These are phyloP conservation scores for Paguma larvata DNA, from an alignment of 2,797 vertebrate species.

Conservation along the genomic window DNA sequence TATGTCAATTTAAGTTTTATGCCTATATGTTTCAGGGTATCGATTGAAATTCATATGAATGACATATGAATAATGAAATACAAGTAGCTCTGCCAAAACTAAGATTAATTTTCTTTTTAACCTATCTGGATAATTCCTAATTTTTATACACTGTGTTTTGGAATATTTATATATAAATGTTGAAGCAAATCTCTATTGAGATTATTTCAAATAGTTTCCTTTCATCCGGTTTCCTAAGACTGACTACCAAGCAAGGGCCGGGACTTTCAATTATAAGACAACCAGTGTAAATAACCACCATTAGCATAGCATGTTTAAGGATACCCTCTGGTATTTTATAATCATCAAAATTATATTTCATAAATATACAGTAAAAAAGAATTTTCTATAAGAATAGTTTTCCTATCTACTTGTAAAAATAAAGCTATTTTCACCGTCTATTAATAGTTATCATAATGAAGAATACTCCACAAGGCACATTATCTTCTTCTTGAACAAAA, in stretches of 20 bases:
- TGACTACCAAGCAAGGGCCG: not conserved
- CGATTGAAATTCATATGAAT: not conserved
- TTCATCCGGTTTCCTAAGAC: not conserved
- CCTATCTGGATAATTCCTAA: not conserved
- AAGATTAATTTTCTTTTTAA: constrained; percentile 32
- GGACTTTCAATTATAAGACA: not conserved
- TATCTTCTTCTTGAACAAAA: constrained; percentile 20
- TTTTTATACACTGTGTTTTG: not conserved
- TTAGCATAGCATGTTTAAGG: not conserved
- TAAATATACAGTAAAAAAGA: not conserved
- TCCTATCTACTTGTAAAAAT: not conserved
- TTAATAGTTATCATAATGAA: not conserved
- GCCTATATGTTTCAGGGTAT: not conserved
- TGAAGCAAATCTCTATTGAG: not conserved
- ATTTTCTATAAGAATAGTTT: not conserved
- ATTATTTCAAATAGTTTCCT: not conserved
- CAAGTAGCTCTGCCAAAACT: not conserved
- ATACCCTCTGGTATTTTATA: not conserved
- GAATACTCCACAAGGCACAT: not conserved
- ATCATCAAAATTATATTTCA: not conserved
- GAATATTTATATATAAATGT: not conserved
- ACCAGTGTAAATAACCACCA: not conserved
- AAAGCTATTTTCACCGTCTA: not conserved
- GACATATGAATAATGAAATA: constrained; percentile 22
- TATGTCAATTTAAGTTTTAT: not conserved